These are phyloP conservation scores for Pimpla rufipes DNA, from an alignment of 2,888 invertebrate genomes.

Conservation along the genomic window DNA sequence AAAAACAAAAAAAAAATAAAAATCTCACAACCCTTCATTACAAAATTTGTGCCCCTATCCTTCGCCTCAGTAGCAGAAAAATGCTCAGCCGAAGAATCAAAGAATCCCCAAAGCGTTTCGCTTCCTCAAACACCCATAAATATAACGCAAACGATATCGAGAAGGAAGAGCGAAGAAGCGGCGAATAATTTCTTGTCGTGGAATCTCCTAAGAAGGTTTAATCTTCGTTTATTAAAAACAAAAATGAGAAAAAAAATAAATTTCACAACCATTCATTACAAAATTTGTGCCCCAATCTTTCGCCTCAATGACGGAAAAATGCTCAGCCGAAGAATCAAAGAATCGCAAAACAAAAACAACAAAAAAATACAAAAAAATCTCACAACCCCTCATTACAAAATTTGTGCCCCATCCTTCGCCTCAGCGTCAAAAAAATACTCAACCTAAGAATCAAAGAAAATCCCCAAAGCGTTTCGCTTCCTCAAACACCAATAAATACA, in stretches of 20 bases:
- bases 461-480: background rate
- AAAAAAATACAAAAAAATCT: too few species aligned
- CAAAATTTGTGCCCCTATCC: too few species aligned
- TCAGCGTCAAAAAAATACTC: background rate
- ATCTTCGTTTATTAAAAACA: too few species aligned
- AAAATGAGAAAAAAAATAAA: too few species aligned
- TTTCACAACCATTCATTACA: too few species aligned
- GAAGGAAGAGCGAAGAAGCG: background rate
- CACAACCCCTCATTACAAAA: too few species aligned
- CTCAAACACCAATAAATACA: background rate
- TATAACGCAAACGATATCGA: conserved; percentile 23
- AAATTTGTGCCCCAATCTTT: too few species aligned
- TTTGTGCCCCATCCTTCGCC: too few species aligned
- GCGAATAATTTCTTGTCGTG: conserved; percentile 35
- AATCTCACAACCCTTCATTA: too few species aligned
- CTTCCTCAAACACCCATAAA: background rate
- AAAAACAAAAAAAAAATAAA: too few species aligned
- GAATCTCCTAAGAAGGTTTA: conserved; percentile 44
- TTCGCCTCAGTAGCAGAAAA: background rate
- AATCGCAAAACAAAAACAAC: too few species aligned
- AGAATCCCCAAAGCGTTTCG: background rate
- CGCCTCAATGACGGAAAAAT: conserved; percentile 1
- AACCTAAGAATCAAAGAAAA: background rate
- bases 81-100: background rate
- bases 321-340: background rate